A percentile compares a stretch with the other conserved stretches of the same genome.
Evolutionary conservation across 1,140 invertebrate species (phyloP).

Genomic region (Pachyrhynchus sulphureomaculatus): DNA sequence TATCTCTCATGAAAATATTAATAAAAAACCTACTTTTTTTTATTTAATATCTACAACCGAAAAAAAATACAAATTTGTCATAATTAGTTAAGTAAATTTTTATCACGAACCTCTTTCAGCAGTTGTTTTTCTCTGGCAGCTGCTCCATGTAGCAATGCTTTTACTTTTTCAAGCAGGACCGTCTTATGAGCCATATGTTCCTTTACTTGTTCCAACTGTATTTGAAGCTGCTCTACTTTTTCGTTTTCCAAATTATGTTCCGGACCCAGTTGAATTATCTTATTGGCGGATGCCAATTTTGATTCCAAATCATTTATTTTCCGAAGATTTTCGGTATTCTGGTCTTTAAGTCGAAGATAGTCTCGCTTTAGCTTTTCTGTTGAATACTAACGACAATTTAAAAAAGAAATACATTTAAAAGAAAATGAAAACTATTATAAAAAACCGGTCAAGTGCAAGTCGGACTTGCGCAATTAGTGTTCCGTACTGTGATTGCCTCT

Average conservation of each 20-base stretch:
- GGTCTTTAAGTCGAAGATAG: constrained; percentile 42
- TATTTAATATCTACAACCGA: too few relatives aligned
- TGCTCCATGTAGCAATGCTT: constrained; percentile 56
- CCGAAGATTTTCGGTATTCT: constrained; percentile 53
- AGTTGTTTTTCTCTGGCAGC: constrained; percentile 58
- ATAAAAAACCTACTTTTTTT: too few relatives aligned
- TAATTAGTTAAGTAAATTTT: too few relatives aligned
- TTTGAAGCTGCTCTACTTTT: neutral
- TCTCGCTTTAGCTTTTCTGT: constrained; percentile 43
- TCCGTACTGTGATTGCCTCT: too few relatives aligned
- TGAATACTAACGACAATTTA: constrained; percentile 31
- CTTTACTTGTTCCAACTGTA: constrained; percentile 45
- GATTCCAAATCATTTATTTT: constrained; percentile 52
- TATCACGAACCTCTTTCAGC: constrained; percentile 56
- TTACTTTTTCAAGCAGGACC: constrained; percentile 57
- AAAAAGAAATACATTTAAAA: neutral
- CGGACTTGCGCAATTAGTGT: too few relatives aligned
- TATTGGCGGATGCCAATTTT: constrained; percentile 44
- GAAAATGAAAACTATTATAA: too few relatives aligned
- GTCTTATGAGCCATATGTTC: constrained; percentile 57
- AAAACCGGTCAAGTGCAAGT: too few relatives aligned
- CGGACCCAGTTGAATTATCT: neutral
- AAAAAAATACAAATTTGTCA: too few relatives aligned
- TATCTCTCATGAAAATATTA: too few relatives aligned
- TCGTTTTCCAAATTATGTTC: constrained; percentile 17